A percentile compares a stretch with the other conserved stretches of the same genome.
These are phyloP conservation scores for Neocrepidodera transversa DNA, from an alignment of 2,888 invertebrate species.

Conservation along the genomic window DNA sequence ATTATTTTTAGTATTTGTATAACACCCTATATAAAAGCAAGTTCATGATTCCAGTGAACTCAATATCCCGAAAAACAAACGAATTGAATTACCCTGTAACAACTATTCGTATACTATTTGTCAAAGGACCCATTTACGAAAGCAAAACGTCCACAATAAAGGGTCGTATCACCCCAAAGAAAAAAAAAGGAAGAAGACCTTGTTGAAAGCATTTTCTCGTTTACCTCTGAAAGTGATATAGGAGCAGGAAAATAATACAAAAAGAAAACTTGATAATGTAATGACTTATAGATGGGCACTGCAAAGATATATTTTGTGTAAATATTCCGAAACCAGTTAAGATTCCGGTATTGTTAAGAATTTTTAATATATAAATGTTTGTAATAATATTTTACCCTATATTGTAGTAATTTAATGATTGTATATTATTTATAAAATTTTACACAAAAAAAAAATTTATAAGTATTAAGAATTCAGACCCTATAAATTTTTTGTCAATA, in stretches of 20 bases:
- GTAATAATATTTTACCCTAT: too few species aligned
- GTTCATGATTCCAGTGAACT: too few species aligned
- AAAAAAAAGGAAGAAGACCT: slow-evolving; percentile 65
- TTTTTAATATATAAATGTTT: too few species aligned
- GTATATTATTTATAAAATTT: too few species aligned
- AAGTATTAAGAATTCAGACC: too few species aligned
- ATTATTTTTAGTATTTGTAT: too few species aligned
- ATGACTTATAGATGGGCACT: slow-evolving; percentile 73
- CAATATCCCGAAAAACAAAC: too few species aligned
- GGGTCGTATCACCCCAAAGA: slow-evolving; percentile 68
- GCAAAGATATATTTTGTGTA: slow-evolving; percentile 76
- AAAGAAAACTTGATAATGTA: slow-evolving; percentile 68
- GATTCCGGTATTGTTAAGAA: too few species aligned
- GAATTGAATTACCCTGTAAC: slow-evolving; percentile 1
- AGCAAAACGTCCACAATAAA: slow-evolving; percentile 79
- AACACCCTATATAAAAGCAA: too few species aligned
- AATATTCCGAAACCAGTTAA: slow-evolving; percentile 60
- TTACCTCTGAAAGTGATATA: slow-evolving; percentile 75
- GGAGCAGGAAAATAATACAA: slow-evolving; percentile 75
- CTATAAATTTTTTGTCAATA: too few species aligned
- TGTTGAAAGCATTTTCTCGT: slow-evolving; percentile 68
- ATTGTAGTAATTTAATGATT: too few species aligned
- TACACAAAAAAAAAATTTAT: too few species aligned
- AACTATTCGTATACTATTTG: slow-evolving; percentile 36
- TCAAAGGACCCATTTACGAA: slow-evolving; percentile 71